Evolutionary conservation across 1,140 invertebrate genomes (phyloP).

Genomic region (Brachionus plicatilis): DNA sequence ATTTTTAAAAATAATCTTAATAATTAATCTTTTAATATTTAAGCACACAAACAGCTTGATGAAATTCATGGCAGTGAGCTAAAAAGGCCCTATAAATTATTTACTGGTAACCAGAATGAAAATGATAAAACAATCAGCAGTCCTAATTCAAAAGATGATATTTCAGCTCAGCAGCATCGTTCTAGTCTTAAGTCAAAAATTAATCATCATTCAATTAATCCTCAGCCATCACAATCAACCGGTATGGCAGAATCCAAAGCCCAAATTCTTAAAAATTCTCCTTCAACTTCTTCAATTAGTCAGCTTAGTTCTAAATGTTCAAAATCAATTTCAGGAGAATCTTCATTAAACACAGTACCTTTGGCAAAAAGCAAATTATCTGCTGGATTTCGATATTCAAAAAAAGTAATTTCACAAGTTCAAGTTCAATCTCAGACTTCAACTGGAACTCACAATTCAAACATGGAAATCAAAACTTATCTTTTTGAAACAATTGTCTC

Average conservation of each 20-base stretch:
- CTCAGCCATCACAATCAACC: not conserved
- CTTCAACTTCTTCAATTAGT: not conserved
- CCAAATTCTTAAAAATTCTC: not conserved
- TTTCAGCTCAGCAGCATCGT: not conserved
- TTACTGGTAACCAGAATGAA: not conserved
- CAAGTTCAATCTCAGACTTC: constrained; percentile 43
- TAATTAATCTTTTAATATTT: not conserved
- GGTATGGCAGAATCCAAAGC: not conserved
- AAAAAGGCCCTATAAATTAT: not conserved
- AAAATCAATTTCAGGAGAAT: not conserved
- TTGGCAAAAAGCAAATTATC: constrained; percentile 20
- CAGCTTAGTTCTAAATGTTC: not conserved
- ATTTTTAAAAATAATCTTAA: not conserved
- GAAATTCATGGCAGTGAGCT: not conserved
- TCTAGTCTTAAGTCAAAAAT: not conserved
- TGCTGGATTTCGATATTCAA: constrained; percentile 29
- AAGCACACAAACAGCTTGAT: not conserved
- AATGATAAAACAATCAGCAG: not conserved
- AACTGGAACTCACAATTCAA: not conserved
- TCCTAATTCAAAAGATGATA: not conserved
- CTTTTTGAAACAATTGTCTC: constrained; percentile 72
- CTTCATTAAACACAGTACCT: not conserved
- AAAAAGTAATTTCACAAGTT: constrained; percentile 39
- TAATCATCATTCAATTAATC: constrained; percentile 26
- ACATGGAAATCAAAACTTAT: constrained; percentile 60